These are phyloP conservation scores for Dicerorhinus sumatrensis DNA, from an alignment of 2,113 vertebrate species.

Conservation along the genomic window DNA sequence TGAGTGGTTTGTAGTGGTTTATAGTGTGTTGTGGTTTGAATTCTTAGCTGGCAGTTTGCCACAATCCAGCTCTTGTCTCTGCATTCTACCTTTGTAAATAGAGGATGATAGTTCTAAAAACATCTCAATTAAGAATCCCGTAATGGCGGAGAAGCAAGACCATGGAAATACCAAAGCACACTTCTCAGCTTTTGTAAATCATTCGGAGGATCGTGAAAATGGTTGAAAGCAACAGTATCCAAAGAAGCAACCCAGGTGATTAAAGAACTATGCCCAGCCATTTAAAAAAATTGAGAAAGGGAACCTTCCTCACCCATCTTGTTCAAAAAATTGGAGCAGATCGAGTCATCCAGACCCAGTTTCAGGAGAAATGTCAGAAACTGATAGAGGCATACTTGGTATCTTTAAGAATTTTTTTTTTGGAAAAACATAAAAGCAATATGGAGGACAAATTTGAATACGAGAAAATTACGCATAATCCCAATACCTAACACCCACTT, in stretches of 20 bases:
- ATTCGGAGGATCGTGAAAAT: background rate
- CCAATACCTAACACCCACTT: background rate
- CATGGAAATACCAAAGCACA: background rate
- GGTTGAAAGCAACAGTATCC: background rate
- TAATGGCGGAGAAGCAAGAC: background rate
- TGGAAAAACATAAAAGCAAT: background rate
- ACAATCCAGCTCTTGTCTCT: slow-evolving; percentile 56
- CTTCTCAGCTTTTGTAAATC: background rate
- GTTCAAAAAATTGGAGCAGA: background rate
- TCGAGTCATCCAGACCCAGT: background rate
- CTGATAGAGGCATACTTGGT: background rate
- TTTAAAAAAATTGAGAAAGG: background rate
- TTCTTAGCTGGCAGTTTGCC: slow-evolving; percentile 66
- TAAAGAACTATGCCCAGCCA: background rate
- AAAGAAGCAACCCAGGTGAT: background rate
- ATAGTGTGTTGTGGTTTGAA: slow-evolving; percentile 59
- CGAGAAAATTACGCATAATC: background rate
- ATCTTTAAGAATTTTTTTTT: background rate
- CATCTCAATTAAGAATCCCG: background rate
- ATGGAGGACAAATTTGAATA: background rate
- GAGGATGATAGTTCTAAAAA: background rate
- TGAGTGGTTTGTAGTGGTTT: slow-evolving; percentile 75
- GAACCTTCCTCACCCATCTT: background rate
- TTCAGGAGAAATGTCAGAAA: background rate
- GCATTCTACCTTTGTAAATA: background rate